Base-by-base conservation (phyloP, 2,888 invertebrate genomes). In the Lepidochitona cinerea region DNA sequence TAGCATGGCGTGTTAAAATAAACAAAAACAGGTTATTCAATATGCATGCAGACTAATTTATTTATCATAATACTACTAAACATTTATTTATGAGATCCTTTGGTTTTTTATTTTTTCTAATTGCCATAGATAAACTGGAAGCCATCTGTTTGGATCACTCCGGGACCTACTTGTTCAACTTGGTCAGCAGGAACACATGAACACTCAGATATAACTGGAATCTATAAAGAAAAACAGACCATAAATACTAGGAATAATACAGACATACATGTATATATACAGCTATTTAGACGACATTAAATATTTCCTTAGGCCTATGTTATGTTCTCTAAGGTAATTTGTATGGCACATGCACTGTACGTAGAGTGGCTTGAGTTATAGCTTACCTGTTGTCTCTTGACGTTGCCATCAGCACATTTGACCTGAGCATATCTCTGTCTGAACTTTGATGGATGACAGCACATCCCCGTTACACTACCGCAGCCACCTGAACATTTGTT, bases 401-500 rank as follows among this genome's bases (percentile, higher is more conserved):
- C 59, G 29, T 59, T 59, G 49, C 23, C 23, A 29, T 59, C 59
- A 14, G 23, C 29, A 26, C 59, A 59, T 32, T 59, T 59, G 23
- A 59, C 59, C 59, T 59, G 29, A 9, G 59, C 59, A 29, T 29
- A 59, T 4, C 23, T 26, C 23, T 59, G 18, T 59, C 59, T 18
- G 59, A 59, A 26, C 26, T 59, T 23, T 12, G 59, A 59, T 26
- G 59, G 59, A 26, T 59, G 59, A 26, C 77, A 78, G 35, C 77
- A 78, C n/a, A 32, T 26, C 36, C 73, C 64, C 23, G 77, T 36
- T 23, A 66, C 71, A 3, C 59, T 53, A 3, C 77, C 77, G 68
- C 77, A 78, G 0, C 73, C 75, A 32, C 77, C 77, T 14, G 69
- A 70, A 72, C 77, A 78, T 72, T 68, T 70, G 5, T 69, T 71